phyloP scores from a whole-genome alignment of 92 coral and sea anemone genomes.

The Phenganax subtilis region DNA sequence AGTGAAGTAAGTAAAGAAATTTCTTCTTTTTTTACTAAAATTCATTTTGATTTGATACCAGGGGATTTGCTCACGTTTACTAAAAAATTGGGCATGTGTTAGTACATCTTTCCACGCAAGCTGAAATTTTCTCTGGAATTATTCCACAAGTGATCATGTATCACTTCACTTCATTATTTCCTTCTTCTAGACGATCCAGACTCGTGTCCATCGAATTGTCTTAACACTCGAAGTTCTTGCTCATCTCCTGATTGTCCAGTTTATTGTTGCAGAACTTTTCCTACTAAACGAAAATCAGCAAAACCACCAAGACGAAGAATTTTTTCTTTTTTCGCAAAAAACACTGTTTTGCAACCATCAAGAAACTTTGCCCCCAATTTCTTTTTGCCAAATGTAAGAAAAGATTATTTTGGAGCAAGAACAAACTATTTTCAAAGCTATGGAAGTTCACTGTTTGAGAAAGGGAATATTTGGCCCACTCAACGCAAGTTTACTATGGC shows the following conservation, averaged over 20 bases:
- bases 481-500: neutral
- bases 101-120: neutral
- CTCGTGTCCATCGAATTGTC: slow-evolving; percentile 29
- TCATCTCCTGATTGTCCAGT: slow-evolving; percentile 25
- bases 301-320: slow-evolving; percentile 3
- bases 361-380: neutral
- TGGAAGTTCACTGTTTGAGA: neutral
- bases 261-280: slow-evolving; percentile 33
- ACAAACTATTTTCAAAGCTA: neutral
- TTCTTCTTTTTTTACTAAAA: neutral
- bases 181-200: slow-evolving; percentile 29
- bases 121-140: too few species aligned
- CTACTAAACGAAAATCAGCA: slow-evolving; percentile 12
- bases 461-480: neutral
- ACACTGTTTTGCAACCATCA: neutral
- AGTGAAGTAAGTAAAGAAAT: slow-evolving; percentile 34
- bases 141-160: too few species aligned
- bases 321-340: neutral
- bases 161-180: neutral
- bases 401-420: neutral
- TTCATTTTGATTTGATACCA: neutral
- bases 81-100: neutral
- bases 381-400: neutral
- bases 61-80: neutral
- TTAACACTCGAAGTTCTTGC: slow-evolving; percentile 6